Percentiles rank a stretch among this genome's conserved stretches.
phyloP scores from a whole-genome alignment of 2,797 vertebrate species.

The Pseudocheirus occidentalis region DNA sequence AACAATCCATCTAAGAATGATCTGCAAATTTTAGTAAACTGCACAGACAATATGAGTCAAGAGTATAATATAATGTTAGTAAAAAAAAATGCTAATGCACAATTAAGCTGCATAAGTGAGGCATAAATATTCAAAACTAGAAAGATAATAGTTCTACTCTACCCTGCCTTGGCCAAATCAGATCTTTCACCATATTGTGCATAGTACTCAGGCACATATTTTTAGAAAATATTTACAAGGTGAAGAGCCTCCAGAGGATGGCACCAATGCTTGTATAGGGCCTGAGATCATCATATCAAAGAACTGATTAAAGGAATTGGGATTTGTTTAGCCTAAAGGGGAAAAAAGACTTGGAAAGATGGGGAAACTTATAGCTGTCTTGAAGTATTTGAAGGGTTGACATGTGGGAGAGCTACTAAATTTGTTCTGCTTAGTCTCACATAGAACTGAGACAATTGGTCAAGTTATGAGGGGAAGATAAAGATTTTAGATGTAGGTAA shows the following conservation, averaged over 20 bases:
- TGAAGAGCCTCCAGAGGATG: neutral
- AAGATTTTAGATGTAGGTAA: no score
- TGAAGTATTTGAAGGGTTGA: neutral
- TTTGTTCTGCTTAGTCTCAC: neutral
- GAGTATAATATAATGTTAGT: neutral
- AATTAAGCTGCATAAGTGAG: neutral
- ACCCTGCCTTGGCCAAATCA: neutral
- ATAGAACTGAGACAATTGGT: neutral
- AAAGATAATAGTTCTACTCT: neutral
- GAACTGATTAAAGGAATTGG: neutral
- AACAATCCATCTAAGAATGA: neutral
- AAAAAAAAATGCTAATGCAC: neutral
- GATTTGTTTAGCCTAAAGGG: neutral
- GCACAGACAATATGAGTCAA: neutral
- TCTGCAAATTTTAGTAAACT: neutral
- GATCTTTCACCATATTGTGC: neutral
- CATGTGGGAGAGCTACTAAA: neutral
- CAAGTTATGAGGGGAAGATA: neutral
- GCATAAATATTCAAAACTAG: neutral
- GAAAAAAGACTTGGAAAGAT: neutral
- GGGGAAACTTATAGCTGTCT: neutral
- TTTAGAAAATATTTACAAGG: neutral
- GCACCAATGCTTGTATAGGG: neutral
- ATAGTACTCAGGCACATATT: no score
- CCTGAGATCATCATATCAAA: neutral